phyloP scores from a whole-genome alignment of 2,888 invertebrate species.

The Cryptus armator region DNA sequence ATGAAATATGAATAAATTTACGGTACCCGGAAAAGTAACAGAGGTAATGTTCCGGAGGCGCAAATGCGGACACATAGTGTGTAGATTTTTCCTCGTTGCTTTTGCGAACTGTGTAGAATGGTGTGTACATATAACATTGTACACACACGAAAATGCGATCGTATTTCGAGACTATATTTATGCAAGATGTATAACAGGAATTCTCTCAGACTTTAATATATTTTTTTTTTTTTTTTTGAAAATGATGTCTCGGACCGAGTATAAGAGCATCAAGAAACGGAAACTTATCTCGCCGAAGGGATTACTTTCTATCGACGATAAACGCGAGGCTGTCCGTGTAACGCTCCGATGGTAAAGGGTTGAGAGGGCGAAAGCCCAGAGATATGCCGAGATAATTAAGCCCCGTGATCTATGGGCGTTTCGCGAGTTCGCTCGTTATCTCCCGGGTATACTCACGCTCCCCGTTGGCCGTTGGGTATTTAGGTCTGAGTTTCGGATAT shows the following conservation, averaged over 20 bases:
- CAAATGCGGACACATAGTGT: constrained; percentile 57
- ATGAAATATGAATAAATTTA: constrained; percentile 84
- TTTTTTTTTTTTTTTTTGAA: background rate
- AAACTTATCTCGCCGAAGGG: constrained; percentile 37
- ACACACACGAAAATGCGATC: background rate
- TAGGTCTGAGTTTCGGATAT: constrained; percentile 81
- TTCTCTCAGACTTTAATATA: background rate
- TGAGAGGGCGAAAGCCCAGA: constrained; percentile 73
- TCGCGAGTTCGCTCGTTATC: constrained; percentile 85
- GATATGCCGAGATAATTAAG: constrained; percentile 85
- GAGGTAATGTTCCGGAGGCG: constrained; percentile 65
- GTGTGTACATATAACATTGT: background rate
- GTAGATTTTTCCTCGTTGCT: constrained; percentile 74
- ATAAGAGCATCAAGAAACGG: constrained; percentile 19
- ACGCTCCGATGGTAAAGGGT: constrained; percentile 63
- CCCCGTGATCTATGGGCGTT: constrained; percentile 84
- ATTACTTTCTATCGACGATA: constrained; percentile 52
- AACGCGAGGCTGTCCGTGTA: constrained; percentile 40
- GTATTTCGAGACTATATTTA: constrained; percentile 3
- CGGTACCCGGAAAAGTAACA: constrained; percentile 74
- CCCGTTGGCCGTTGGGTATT: constrained; percentile 77
- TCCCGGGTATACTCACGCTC: constrained; percentile 80
- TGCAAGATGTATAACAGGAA: background rate
- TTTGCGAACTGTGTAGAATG: background rate
- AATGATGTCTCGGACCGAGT: background rate